A percentile compares a stretch with the other conserved stretches of the same genome.
Evolutionary conservation across 2,113 vertebrate species (phyloP).

Genomic region (Macaca mulatta): DNA sequence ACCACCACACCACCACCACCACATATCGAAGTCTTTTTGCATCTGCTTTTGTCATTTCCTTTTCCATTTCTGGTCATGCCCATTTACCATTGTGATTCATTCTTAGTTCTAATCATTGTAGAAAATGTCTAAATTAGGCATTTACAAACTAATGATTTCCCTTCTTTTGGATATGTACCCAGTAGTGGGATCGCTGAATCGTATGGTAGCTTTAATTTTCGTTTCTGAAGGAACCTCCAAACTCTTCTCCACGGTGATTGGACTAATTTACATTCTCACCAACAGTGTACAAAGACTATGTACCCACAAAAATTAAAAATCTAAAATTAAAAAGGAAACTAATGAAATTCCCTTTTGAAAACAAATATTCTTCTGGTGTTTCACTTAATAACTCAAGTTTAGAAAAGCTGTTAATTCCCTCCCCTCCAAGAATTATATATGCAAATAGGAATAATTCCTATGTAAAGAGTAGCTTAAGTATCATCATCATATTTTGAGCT

Average conservation of each 20-base stretch:
- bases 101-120: not conserved
- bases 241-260: no score
- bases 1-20: not conserved
- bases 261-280: no score
- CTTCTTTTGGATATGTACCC: no score
- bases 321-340: not conserved
- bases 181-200: no score
- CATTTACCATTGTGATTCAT: conserved; percentile 13
- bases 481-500: conserved; percentile 68
- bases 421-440: conserved; percentile 62
- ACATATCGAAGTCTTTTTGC: not conserved
- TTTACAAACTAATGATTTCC: not conserved
- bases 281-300: no score
- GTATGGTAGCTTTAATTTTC: no score
- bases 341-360: conserved; percentile 59
- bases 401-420: conserved; percentile 41
- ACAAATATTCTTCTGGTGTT: conserved; percentile 50
- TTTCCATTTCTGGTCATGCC: not conserved
- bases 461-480: conserved; percentile 69
- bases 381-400: conserved; percentile 66
- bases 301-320: no score
- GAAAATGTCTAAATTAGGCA: conserved; percentile 23
- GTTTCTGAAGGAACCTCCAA: no score
- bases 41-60: not conserved
- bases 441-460: conserved; percentile 69